These are phyloP conservation scores for Pituophis catenifer DNA, from an alignment of 2,113 vertebrate species.

Conservation along the genomic window DNA sequence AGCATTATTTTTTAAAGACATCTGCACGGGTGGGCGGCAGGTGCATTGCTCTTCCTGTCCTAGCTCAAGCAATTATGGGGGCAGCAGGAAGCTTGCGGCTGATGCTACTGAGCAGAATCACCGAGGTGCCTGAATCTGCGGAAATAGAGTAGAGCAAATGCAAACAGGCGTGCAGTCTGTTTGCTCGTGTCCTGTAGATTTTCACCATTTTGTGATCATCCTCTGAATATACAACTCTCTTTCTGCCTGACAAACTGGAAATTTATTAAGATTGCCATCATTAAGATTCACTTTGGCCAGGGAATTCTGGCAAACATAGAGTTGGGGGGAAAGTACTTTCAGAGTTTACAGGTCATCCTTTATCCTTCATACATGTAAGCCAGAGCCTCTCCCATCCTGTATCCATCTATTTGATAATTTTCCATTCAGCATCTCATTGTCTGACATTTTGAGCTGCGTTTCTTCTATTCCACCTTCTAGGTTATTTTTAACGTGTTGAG, in stretches of 20 bases:
- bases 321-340: background rate
- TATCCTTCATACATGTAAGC: background rate
- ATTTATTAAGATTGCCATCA: background rate
- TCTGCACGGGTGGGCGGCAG: background rate
- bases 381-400: background rate
- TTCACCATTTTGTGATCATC: background rate
- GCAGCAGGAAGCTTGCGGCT: slow-evolving; percentile 37
- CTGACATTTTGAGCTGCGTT: background rate
- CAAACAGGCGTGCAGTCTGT: background rate
- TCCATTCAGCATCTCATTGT: background rate
- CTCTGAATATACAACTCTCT: background rate
- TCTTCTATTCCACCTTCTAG: background rate
- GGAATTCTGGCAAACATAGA: background rate
- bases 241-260: background rate
- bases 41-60: slow-evolving; percentile 11
- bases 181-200: background rate
- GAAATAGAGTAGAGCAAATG: slow-evolving; percentile 8
- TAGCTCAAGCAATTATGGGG: background rate
- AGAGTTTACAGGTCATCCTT: background rate
- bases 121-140: background rate
- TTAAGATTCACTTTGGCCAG: background rate
- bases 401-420: background rate
- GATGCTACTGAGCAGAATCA: background rate
- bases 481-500: background rate
- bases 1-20: background rate